A percentile compares a stretch with the other conserved stretches of the same genome.
phyloP scores from a whole-genome alignment of 2,113 vertebrate genomes.

The Eleginops maclovinus region DNA sequence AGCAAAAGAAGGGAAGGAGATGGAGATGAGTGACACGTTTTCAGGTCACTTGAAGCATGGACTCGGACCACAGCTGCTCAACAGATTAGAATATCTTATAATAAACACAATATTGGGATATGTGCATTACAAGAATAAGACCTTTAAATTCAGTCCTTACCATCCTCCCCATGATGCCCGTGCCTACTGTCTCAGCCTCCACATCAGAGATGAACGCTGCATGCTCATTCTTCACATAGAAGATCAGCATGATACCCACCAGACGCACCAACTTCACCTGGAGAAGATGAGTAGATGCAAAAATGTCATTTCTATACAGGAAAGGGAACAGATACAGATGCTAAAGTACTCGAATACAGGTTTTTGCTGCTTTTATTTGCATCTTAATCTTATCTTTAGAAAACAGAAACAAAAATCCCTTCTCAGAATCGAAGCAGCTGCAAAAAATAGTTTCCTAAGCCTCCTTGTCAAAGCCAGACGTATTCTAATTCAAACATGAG shows the following conservation, averaged over 20 bases:
- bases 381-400: slow-evolving; percentile 1
- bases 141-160: slow-evolving; percentile 79
- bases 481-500: slow-evolving; percentile 5
- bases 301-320: neutral
- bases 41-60: no score
- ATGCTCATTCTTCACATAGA: slow-evolving; percentile 92
- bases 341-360: neutral
- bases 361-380: slow-evolving; percentile 4
- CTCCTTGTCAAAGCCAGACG: neutral
- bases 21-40: no score
- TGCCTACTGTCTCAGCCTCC: slow-evolving; percentile 93
- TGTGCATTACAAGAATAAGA: no score
- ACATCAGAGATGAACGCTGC: slow-evolving; percentile 90
- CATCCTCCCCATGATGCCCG: slow-evolving; percentile 99
- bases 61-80: neutral
- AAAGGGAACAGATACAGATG: neutral
- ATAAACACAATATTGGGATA: neutral
- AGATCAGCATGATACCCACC: slow-evolving; percentile 95
- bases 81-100: neutral
- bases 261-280: slow-evolving; percentile 93
- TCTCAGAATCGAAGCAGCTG: neutral
- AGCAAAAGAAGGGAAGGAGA: no score
- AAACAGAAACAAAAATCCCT: neutral
- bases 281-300: neutral
- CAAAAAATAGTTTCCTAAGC: slow-evolving; percentile 1